These are phyloP conservation scores for Xerus rutilus DNA, from an alignment of 2,797 vertebrate species.

Conservation along the genomic window DNA sequence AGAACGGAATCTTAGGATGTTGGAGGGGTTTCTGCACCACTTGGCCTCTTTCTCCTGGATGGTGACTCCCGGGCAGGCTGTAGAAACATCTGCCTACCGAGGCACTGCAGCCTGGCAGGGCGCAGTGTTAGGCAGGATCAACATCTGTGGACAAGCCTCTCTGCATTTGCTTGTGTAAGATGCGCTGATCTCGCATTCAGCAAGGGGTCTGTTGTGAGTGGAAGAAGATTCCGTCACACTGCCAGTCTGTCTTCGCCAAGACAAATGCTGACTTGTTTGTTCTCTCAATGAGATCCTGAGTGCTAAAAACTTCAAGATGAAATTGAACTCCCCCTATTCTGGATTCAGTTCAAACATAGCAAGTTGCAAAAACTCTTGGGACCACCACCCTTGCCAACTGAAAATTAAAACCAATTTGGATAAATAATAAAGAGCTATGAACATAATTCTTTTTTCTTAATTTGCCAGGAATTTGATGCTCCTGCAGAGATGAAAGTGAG, in stretches of 20 bases:
- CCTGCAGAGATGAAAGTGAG: slow-evolving; percentile 79
- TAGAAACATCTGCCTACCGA: background rate
- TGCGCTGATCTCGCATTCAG: background rate
- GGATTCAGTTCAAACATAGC: slow-evolving; percentile 83
- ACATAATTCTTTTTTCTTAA: slow-evolving; percentile 84
- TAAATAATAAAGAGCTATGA: slow-evolving; percentile 81
- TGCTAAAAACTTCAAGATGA: slow-evolving; percentile 70
- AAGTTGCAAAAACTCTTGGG: slow-evolving; percentile 80
- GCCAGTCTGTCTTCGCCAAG: background rate
- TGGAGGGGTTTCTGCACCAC: background rate
- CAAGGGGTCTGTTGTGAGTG: slow-evolving; percentile 17
- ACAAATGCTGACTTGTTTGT: background rate
- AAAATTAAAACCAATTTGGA: slow-evolving; percentile 88
- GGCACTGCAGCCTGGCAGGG: slow-evolving; percentile 5
- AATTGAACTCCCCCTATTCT: slow-evolving; percentile 69
- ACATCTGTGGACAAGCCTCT: slow-evolving; percentile 15
- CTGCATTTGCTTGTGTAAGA: background rate
- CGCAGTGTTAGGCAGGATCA: slow-evolving; percentile 13
- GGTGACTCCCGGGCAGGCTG: background rate
- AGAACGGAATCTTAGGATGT: background rate
- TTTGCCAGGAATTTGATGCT: slow-evolving; percentile 81
- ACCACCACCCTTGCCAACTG: slow-evolving; percentile 81
- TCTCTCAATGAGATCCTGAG: slow-evolving; percentile 12
- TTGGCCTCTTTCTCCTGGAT: slow-evolving; percentile 24
- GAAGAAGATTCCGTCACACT: slow-evolving; percentile 33